Evolutionary conservation across 2,888 invertebrate species (phyloP), one percentile per base, ranked within the genome.

Genomic region (Hydrotaea cyrtoneurina): DNA sequence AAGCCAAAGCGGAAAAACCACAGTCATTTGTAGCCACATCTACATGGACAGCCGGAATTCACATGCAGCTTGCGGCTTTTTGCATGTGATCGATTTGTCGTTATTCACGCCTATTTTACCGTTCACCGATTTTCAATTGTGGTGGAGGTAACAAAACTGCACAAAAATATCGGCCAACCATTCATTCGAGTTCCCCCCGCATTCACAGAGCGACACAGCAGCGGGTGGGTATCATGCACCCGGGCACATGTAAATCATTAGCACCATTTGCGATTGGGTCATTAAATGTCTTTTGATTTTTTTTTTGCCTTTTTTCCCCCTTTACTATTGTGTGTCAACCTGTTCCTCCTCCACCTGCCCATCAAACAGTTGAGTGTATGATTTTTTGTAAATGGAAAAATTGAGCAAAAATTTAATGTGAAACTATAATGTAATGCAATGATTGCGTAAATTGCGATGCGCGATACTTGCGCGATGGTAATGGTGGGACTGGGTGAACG

Each of bases 61-160:
- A 66, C 71, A 84, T 57, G 57, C 36, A 72, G 78, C 84, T 71
- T 75, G 57, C 50, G 84, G 84, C 75, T 73, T 66, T 57, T 72
- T 81, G 80, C 78, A 64, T 78, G 78, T 84, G 78, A 84, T 84
- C 80, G 84, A 84, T 84, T 84, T 84, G 80, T 80, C 80, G 78
- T 80, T 75, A 80, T 78, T 84, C 71, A 80, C 83, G 83, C 80
- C 80, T 84, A 78, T 84, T 84, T 84, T 80, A 75, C 26, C 53
- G 55, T 74, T 75, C 80, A 80, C 39, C 80, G 80, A 84, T 80
- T 80, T 75, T 78, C 71, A 78, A 71, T 78, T 78, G 74, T 26
- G 80, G 77, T 72, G 59, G 31, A 21, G 66, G 80, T 71, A 80
- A 43, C 55, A 75, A 78, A 78, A 74, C 36, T 83, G 50, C 2